Evolutionary conservation across 2,888 invertebrate species (phyloP).

Genomic region (Microctonus aethiopoides): DNA sequence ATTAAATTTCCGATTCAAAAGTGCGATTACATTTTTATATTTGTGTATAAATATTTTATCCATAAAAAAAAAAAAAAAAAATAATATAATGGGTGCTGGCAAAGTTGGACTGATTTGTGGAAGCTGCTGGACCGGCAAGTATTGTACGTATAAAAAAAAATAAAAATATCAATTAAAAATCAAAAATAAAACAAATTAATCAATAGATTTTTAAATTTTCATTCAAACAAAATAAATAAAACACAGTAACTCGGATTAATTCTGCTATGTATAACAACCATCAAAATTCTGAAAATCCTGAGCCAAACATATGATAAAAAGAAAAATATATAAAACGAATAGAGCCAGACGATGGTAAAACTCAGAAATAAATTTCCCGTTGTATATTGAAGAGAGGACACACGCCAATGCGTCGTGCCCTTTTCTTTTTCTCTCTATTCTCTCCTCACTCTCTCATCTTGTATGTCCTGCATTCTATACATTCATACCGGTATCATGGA

Average conservation of each 20-base stretch:
- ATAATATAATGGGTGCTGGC: slow-evolving; percentile 42
- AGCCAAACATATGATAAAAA: background rate
- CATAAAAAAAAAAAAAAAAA: background rate
- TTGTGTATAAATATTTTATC: background rate
- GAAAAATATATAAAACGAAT: background rate
- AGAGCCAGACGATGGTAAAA: background rate
- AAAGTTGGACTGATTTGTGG: slow-evolving; percentile 66
- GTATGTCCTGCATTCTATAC: slow-evolving; percentile 4
- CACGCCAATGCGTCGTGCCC: slow-evolving; percentile 9
- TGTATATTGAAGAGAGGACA: background rate
- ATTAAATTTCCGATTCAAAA: slow-evolving; percentile 10
- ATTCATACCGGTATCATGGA: background rate
- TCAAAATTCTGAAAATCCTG: background rate
- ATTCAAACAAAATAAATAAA: background rate
- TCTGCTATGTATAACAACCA: background rate
- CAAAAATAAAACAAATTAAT: background rate
- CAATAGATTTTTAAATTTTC: background rate
- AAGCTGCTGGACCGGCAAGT: slow-evolving; percentile 66
- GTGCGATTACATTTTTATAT: background rate
- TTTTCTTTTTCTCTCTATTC: background rate
- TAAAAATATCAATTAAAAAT: background rate
- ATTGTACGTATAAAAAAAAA: slow-evolving; percentile 54
- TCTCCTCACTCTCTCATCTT: background rate
- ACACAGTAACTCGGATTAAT: too few species aligned
- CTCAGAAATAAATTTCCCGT: slow-evolving; percentile 7